Conservation (phyloP, 1,140 invertebrate species). For the Zophobas morio region DNA sequence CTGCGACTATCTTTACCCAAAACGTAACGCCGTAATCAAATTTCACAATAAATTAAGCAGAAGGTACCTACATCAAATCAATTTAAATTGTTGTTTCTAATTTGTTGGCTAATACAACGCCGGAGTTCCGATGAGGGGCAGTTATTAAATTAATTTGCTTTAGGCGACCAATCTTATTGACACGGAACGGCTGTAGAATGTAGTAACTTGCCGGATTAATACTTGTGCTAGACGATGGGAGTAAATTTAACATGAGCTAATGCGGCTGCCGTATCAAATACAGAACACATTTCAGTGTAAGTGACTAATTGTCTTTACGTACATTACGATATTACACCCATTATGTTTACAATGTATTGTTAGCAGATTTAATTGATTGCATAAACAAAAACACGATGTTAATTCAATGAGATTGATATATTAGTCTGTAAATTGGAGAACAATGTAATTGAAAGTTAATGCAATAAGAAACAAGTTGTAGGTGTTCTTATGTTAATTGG, state of each 20-base stretch:
- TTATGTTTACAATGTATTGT: no score
- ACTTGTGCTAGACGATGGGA: background rate
- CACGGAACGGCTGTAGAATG: background rate
- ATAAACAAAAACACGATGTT: no score
- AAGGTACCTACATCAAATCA: constrained; percentile 36
- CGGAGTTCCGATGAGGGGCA: constrained; percentile 7
- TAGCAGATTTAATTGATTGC: no score
- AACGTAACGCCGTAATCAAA: constrained; percentile 23
- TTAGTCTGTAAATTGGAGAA: no score
- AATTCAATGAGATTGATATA: no score
- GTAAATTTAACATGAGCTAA: background rate
- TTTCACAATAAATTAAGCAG: constrained; percentile 25
- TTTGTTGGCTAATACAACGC: constrained; percentile 9
- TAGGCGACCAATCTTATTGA: background rate
- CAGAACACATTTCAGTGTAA: background rate
- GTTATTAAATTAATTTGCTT: constrained; percentile 23
- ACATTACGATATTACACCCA: background rate
- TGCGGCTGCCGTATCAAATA: background rate
- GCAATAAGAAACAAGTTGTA: no score
- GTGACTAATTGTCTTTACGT: constrained; percentile 5
- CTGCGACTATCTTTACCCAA: constrained; percentile 3
- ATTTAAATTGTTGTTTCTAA: constrained; percentile 36
- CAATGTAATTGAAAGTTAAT: no score
- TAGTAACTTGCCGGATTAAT: background rate
- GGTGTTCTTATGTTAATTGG: no score